These are phyloP conservation scores for Leptinotarsa juncta DNA, from an alignment of 2,888 invertebrate genomes.

Conservation along the genomic window DNA sequence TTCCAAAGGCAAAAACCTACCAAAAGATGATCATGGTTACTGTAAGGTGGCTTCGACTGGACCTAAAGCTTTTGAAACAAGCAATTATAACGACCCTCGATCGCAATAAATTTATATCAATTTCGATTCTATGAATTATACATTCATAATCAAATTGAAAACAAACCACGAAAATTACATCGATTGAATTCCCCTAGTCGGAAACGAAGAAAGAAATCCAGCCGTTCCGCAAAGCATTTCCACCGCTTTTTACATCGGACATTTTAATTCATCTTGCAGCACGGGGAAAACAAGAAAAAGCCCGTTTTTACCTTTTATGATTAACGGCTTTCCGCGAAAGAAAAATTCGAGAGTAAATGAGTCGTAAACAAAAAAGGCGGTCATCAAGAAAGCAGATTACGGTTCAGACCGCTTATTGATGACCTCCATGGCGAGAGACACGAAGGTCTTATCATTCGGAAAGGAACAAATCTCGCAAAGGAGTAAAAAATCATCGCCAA, in stretches of 20 bases:
- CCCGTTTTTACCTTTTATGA: conserved; percentile 54
- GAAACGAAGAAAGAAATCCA: conserved; percentile 5
- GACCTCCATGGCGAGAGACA: conserved; percentile 63
- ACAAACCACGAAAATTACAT: not conserved
- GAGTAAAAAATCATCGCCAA: conserved; percentile 64
- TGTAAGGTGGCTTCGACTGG: too few relatives aligned
- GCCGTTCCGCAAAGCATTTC: conserved; percentile 37
- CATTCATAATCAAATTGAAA: not conserved
- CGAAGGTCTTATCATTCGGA: conserved; percentile 65
- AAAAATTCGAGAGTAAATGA: conserved; percentile 63
- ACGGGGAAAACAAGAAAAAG: conserved; percentile 48
- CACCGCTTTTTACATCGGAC: conserved; percentile 50
- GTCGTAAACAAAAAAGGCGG: conserved; percentile 64
- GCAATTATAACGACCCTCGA: too few relatives aligned
- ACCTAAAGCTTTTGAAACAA: too few relatives aligned
- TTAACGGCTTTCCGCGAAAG: conserved; percentile 57
- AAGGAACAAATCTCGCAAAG: conserved; percentile 62
- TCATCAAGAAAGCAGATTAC: conserved; percentile 64
- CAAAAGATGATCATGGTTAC: too few relatives aligned
- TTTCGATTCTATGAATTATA: too few relatives aligned
- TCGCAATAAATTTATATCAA: too few relatives aligned
- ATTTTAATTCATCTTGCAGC: conserved; percentile 52
- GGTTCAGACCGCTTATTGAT: conserved; percentile 64
- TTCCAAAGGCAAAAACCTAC: too few relatives aligned
- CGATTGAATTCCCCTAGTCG: conserved; percentile 1